Base-by-base conservation (phyloP, 2,797 vertebrate genomes). In the Hydrolagus colliei region DNA sequence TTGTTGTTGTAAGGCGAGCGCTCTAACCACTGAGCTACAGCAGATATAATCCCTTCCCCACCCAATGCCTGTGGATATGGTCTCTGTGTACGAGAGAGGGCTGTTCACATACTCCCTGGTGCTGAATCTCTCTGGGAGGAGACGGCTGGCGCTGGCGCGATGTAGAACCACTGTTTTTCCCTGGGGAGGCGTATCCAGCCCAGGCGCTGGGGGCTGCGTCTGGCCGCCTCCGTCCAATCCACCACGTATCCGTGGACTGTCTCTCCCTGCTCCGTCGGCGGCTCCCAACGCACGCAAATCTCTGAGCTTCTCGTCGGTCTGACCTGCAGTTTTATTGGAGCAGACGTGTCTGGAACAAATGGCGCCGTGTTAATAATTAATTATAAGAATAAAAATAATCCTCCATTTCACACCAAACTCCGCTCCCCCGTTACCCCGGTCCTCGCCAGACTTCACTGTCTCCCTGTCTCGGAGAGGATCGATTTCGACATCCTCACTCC, bases 121-220 rank as follows among this genome's bases (percentile, higher is more conserved):
- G 18, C 32, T 84, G 20, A 32, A 71, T 68, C 12, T 41, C 41
- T 65, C 16, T 84, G 79, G 41, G 18, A 16, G 41, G 79, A 71
- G 14, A 9, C 20, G 18, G 16, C 20, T 41, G 67, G 32, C 20
- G 27, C 65, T 5, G 6, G 6, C 6, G 41, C 41, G 41, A 84
- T 68, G 11, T 68, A 84, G 16, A 84, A 68, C 2, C 32, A 71
- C 16, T 41, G 79, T 18, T 67, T 71, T 7, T 9, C 22, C n/a
- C 0, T 65, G 0, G 87, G 68, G 27, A 95, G 75, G 59, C 86
- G 91, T 85, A 90, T 87, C 96, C 96, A 97, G 9, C 84, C 87
- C 79, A 91, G 61, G 12, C 52, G 14, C 7, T 59, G 62, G 65
- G 89, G 61, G 0, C 72, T 86, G 87, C 87, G 88, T 0, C 85